Conservation (phyloP, 2,888 invertebrate species). For the Tribolium freemani region DNA sequence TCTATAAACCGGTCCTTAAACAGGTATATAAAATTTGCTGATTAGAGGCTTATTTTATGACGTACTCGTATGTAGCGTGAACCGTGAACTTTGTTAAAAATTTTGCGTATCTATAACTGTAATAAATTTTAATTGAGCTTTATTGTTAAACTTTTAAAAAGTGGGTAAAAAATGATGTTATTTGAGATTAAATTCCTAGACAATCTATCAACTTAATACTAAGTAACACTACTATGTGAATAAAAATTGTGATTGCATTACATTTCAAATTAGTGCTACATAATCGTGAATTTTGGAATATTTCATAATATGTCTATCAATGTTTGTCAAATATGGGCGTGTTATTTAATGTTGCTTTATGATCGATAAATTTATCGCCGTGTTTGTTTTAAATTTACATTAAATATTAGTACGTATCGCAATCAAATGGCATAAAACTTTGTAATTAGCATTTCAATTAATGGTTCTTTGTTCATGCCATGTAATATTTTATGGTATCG, state of each 20-base stretch:
- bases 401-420: slow-evolving; percentile 9
- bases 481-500: slow-evolving; percentile 7
- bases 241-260: background rate
- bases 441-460: slow-evolving; percentile 21
- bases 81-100: background rate
- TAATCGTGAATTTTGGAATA: slow-evolving; percentile 6
- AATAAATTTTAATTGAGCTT: background rate
- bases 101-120: background rate
- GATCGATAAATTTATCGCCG: slow-evolving; percentile 21
- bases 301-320: slow-evolving; percentile 15
- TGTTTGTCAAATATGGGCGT: slow-evolving; percentile 21
- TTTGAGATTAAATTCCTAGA: no score
- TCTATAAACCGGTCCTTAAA: no score
- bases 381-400: slow-evolving; percentile 29
- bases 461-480: slow-evolving; percentile 14
- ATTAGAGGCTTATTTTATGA: background rate
- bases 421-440: slow-evolving; percentile 9
- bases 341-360: slow-evolving; percentile 9
- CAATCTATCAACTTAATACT: background rate
- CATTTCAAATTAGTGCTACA: background rate
- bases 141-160: no score
- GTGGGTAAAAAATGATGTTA: no score
- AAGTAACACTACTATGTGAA: background rate
- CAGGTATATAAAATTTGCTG: no score
- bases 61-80: no score